phyloP scores from a whole-genome alignment of 2,888 invertebrate species.

The Caenorhabditis panamensis region DNA sequence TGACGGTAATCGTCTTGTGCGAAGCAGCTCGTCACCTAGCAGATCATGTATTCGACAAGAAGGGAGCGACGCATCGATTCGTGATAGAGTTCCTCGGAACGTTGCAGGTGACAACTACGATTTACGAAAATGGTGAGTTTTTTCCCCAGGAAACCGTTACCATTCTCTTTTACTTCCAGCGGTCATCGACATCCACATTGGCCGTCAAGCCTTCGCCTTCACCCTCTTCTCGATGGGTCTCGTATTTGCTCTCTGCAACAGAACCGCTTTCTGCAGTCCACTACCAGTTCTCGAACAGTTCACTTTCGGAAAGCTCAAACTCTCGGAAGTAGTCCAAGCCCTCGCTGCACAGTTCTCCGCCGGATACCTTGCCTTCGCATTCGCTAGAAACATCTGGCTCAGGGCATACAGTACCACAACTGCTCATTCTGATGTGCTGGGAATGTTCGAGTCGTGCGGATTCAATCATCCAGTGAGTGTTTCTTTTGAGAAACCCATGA shows the following conservation, averaged over 20 bases:
- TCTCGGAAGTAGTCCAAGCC: conserved; percentile 37
- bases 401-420: conserved; percentile 29
- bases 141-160: background rate
- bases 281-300: conserved; percentile 62
- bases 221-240: conserved; percentile 60
- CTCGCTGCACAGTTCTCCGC: conserved; percentile 51
- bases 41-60: conserved; percentile 49
- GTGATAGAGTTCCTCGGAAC: conserved; percentile 67
- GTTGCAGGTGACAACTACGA: conserved; percentile 62
- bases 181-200: conserved; percentile 64
- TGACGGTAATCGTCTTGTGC: conserved; percentile 49
- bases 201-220: conserved; percentile 63
- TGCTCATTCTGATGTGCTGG: conserved; percentile 31
- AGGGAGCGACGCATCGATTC: conserved; percentile 50
- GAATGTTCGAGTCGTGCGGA: conserved; percentile 45
- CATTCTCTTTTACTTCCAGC: conserved; percentile 45
- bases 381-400: conserved; percentile 56
- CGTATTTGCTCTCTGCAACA: conserved; percentile 58
- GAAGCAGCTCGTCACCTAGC: conserved; percentile 49
- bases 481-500: background rate
- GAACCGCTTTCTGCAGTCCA: conserved; percentile 62
- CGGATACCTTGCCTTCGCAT: conserved; percentile 43
- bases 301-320: conserved; percentile 44
- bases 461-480: conserved; percentile 57
- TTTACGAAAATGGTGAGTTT: conserved; percentile 65